A percentile compares a stretch with the other conserved stretches of the same genome.
Evolutionary conservation across 2,797 vertebrate species (phyloP).

Genomic region (Hafferia zeledoni): DNA sequence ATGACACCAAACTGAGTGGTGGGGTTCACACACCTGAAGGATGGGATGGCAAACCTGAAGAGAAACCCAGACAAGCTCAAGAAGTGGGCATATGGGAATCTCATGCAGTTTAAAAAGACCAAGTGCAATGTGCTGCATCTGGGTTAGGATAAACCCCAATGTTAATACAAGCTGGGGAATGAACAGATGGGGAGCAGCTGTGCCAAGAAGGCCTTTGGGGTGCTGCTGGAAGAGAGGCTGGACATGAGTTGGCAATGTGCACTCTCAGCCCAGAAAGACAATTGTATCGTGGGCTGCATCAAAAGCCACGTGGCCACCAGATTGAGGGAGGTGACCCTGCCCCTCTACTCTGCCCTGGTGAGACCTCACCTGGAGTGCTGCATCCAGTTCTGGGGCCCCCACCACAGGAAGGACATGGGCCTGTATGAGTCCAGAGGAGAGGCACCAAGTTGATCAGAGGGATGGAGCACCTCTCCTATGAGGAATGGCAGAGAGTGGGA

Average conservation of each 20-base stretch:
- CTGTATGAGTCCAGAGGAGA: accelerated
- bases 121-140: neutral
- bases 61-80: neutral
- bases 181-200: accelerated
- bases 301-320: accelerated
- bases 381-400: neutral
- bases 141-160: neutral
- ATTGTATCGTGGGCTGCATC: accelerated
- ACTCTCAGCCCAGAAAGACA: neutral
- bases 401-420: neutral
- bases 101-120: neutral
- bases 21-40: neutral
- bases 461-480: neutral
- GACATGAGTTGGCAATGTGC: neutral
- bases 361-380: accelerated
- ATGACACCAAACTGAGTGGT: neutral
- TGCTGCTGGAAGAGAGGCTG: neutral
- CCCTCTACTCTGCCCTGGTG: neutral
- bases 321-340: neutral
- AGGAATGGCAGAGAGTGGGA: neutral
- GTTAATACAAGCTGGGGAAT: neutral
- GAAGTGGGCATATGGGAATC: neutral
- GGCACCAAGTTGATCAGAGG: neutral
- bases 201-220: accelerated
- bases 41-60: neutral